Evolutionary conservation across 1,140 invertebrate genomes (phyloP), one percentile per base, ranked within the genome.

Genomic region (Sesamia nonagrioides): DNA sequence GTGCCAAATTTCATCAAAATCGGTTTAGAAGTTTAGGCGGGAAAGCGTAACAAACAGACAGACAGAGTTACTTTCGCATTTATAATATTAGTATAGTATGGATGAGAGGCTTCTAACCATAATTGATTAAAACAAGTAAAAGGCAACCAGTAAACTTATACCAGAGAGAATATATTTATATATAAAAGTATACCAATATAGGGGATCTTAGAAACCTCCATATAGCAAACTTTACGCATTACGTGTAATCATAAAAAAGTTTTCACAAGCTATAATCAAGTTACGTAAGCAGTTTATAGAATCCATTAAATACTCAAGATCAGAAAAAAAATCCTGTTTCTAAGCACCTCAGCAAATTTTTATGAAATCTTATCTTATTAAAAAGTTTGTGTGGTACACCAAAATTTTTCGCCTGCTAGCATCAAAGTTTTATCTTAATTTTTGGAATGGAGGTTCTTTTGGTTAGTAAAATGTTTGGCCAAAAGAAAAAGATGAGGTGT

Each of bases 301-400:
- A 82, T 82, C 80, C 80, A 82, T 82, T 82, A 82, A 78, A 76
- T 78, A 72, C 72, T 76, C 37, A 27, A 76, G 73, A 76, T 76
- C 80, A 76, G 61, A 78, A 35, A 71, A 27, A 72, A 78, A 78
- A 79, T 69, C 71, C 60, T 76, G 77, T 76, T 77, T 48, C 71
- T 71, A 48, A 75, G 80, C 79, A 66, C 17, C 61, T 42, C 61
- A 79, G 77, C 77, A 82, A 68, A 33, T 61, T 81, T 81, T 81
- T 82, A 76, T 79, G 76, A 76, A 72, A 60, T 82, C 72, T 81
- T 79, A 79, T 82, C 80, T 78, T 81, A 78, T 76, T 81, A 81
- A 82, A 79, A 82, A 76, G 61, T 82, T 82, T 75, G 40, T 17
- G 37, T 58, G 68, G 76, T 18, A 58, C 27, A 52, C 54, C 56